A percentile compares a stretch with the other conserved stretches of the same genome.
These are phyloP conservation scores for Nycteola revayana DNA, from an alignment of 2,888 invertebrate species.

Conservation along the genomic window DNA sequence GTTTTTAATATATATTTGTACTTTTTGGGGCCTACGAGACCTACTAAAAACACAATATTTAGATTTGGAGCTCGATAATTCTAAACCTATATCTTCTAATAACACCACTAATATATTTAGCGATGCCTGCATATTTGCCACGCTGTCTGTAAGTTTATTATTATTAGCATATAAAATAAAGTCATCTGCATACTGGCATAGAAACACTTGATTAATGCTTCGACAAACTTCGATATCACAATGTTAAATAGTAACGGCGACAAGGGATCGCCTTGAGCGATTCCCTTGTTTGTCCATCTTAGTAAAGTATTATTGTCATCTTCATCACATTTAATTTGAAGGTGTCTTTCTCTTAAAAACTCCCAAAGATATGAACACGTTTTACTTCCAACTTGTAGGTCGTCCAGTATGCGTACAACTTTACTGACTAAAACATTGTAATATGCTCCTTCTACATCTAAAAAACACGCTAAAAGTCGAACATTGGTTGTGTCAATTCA, in stretches of 20 bases:
- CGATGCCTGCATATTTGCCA: not conserved
- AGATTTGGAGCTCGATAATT: not conserved
- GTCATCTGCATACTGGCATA: conserved; percentile 1
- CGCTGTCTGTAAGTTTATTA: not conserved
- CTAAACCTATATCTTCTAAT: not conserved
- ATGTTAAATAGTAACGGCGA: conserved; percentile 1
- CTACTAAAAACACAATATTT: not conserved
- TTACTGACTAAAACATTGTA: not conserved
- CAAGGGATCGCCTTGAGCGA: not conserved
- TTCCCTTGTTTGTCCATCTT: not conserved
- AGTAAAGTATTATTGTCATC: not conserved
- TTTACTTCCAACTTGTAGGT: not conserved
- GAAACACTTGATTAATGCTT: not conserved
- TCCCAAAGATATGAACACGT: not conserved
- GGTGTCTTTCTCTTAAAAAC: not conserved
- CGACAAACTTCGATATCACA: not conserved
- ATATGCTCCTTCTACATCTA: not conserved
- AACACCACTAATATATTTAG: not conserved
- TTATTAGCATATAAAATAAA: not conserved
- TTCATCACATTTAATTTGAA: not conserved
- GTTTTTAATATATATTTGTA: not conserved
- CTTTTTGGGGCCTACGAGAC: not conserved
- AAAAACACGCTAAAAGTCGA: not conserved
- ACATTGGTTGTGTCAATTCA: too few species aligned
- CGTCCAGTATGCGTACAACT: not conserved